These are phyloP conservation scores for Malthinus flaveolus DNA, from an alignment of 2,888 invertebrate genomes.

Conservation along the genomic window DNA sequence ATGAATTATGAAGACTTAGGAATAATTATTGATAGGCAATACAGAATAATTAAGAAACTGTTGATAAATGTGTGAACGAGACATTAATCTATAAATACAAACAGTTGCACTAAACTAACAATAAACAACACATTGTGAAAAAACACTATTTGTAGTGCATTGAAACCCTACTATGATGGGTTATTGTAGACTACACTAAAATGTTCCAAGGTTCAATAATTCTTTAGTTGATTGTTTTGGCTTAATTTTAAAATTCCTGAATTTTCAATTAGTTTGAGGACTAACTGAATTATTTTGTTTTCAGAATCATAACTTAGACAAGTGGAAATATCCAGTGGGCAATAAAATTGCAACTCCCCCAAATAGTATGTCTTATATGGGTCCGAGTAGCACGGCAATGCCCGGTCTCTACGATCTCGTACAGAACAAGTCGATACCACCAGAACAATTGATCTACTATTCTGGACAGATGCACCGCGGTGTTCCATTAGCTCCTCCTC, in stretches of 20 bases:
- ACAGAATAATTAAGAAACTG: no score
- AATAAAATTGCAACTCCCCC: constrained; percentile 59
- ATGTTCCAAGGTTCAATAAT: no score
- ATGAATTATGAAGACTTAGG: no score
- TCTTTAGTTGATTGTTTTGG: no score
- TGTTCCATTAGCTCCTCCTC: constrained; percentile 56
- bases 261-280: not conserved
- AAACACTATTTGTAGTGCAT: no score
- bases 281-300: constrained; percentile 5
- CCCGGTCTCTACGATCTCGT: constrained; percentile 61
- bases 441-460: constrained; percentile 66
- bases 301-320: constrained; percentile 83
- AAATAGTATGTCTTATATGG: constrained; percentile 55
- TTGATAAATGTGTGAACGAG: no score
- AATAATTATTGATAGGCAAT: no score
- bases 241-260: not conserved
- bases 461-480: constrained; percentile 60
- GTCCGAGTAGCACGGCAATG: constrained; percentile 58
- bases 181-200: no score
- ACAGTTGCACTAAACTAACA: no score
- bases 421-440: constrained; percentile 57
- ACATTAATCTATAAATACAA: no score
- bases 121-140: no score
- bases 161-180: no score
- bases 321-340: constrained; percentile 78